Evolutionary conservation across 2,888 invertebrate species (phyloP).

Genomic region (Siphonodentalium dalli): DNA sequence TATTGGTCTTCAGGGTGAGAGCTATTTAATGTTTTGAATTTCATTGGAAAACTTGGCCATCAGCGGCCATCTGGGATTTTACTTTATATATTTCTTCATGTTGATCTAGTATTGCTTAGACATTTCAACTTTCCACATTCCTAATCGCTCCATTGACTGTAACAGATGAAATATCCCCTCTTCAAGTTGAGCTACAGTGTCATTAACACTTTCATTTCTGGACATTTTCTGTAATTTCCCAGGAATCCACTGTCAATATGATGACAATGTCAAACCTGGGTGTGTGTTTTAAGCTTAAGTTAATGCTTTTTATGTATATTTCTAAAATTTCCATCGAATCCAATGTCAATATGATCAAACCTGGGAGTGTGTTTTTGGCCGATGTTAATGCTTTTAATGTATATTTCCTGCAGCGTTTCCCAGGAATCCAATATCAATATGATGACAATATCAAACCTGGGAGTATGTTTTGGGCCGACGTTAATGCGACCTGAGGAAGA

Average conservation of each 20-base stretch:
- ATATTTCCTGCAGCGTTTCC: conserved; percentile 75
- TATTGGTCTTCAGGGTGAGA: too few relatives aligned
- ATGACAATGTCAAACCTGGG: background rate
- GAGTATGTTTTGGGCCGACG: conserved; percentile 98
- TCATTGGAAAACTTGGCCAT: too few relatives aligned
- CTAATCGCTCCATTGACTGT: too few relatives aligned
- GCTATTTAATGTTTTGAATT: too few relatives aligned
- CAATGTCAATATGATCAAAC: background rate
- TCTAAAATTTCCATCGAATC: background rate
- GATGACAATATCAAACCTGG: conserved; percentile 97
- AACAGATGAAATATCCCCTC: too few relatives aligned
- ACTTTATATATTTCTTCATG: too few relatives aligned
- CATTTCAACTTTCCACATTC: too few relatives aligned
- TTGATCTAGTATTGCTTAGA: background rate
- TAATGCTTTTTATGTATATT: background rate
- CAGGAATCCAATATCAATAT: conserved; percentile 86
- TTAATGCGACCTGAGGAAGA: conserved; percentile 93
- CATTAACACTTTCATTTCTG: too few relatives aligned
- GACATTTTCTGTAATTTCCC: conserved; percentile 74
- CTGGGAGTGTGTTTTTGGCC: background rate
- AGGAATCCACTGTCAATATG: conserved; percentile 71
- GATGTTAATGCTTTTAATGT: background rate
- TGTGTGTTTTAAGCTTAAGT: background rate
- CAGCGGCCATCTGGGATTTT: too few relatives aligned
- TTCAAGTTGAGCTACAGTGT: too few relatives aligned